phyloP scores from a whole-genome alignment of 2,797 vertebrate species.

The Brachyalestes nurse region DNA sequence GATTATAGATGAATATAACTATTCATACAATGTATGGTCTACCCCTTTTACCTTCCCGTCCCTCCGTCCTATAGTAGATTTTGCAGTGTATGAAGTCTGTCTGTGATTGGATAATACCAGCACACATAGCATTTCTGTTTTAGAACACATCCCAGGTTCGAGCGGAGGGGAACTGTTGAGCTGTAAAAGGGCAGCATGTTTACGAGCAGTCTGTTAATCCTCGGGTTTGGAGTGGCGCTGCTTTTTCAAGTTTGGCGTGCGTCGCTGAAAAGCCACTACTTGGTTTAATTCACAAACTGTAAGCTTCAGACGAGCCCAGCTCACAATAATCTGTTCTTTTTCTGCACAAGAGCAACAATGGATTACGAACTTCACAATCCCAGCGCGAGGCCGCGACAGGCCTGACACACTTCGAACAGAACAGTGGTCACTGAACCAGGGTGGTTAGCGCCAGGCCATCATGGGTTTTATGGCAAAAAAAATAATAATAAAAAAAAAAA shows the following conservation, averaged over 20 bases:
- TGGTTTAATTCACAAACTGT: not conserved
- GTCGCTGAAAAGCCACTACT: conserved; percentile 9
- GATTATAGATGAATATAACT: too few species aligned
- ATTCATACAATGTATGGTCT: too few species aligned
- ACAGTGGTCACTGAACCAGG: conserved; percentile 18
- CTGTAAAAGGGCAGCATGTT: not conserved
- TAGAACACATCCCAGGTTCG: too few species aligned
- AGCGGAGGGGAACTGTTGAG: not conserved
- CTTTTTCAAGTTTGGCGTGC: not conserved
- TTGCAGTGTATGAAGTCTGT: too few species aligned
- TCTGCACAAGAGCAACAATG: conserved; percentile 11
- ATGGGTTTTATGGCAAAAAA: conserved; percentile 43
- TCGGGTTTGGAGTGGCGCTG: not conserved
- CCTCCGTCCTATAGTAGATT: too few species aligned
- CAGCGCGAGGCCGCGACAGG: not conserved
- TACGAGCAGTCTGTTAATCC: not conserved
- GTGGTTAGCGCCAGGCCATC: conserved; percentile 32
- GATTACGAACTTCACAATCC: conserved; percentile 1
- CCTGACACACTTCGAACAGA: conserved; percentile 18
- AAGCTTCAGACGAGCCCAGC: not conserved
- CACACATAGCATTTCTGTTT: too few species aligned
- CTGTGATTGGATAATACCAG: too few species aligned
- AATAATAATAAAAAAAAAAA: conserved; percentile 22
- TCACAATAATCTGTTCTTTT: not conserved
- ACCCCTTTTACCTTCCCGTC: too few species aligned